Conservation (phyloP, 2,113 vertebrate genomes). For the Mixornis gularis region DNA sequence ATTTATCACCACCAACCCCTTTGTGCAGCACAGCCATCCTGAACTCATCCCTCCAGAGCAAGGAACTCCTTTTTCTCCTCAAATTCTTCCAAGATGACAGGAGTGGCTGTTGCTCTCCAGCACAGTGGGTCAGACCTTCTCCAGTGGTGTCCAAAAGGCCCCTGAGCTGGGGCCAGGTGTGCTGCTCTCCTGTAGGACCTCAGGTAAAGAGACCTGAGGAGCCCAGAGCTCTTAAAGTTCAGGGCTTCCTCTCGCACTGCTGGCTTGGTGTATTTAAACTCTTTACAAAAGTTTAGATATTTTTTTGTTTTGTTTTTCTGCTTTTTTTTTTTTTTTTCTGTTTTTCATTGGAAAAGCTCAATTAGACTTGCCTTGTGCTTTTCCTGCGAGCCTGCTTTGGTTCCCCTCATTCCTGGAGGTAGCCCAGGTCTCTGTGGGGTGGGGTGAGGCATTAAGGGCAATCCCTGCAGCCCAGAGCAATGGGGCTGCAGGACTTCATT, state of each 20-base stretch:
- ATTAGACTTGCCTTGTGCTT: background rate
- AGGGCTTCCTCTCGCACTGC: background rate
- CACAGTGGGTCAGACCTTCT: background rate
- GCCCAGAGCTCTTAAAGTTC: background rate
- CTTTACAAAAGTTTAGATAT: background rate
- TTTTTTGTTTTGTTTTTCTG: too few relatives aligned
- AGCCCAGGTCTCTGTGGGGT: background rate
- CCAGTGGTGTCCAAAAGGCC: fast-evolving
- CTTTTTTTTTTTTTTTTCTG: too few relatives aligned
- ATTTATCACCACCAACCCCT: background rate
- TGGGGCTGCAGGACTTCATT: background rate
- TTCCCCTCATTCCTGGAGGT: background rate
- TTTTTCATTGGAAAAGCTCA: background rate
- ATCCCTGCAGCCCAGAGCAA: background rate
- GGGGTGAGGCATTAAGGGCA: background rate
- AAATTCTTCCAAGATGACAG: background rate
- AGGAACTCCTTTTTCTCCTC: background rate
- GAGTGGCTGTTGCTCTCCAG: background rate
- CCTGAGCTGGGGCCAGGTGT: background rate
- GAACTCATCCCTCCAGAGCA: background rate
- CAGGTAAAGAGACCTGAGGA: background rate
- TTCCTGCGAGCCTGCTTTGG: background rate
- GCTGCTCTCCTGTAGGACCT: background rate
- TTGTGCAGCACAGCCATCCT: background rate
- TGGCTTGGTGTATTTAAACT: background rate